Conservation (phyloP, 35 echinoderm and acorn worm species). For the Patiria miniata region DNA sequence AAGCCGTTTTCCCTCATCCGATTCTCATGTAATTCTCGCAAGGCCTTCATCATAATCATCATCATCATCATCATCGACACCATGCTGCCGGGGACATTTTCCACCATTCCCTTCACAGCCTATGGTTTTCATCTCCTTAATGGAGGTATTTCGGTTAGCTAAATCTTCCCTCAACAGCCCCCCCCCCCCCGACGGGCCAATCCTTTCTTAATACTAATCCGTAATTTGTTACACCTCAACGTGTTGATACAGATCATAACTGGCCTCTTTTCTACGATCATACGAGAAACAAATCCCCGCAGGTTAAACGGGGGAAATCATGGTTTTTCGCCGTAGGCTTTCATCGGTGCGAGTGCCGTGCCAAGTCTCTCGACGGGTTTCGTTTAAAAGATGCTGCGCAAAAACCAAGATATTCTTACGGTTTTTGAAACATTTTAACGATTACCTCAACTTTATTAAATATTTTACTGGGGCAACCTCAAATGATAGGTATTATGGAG, state of each 20-base stretch:
- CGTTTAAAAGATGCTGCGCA: no score
- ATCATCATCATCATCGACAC: background rate
- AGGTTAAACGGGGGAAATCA: no score
- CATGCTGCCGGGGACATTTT: background rate
- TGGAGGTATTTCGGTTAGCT: background rate
- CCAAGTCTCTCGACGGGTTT: no score
- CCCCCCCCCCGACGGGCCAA: background rate
- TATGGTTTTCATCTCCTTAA: background rate
- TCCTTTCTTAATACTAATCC: background rate
- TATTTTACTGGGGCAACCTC: no score
- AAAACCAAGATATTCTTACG: no score
- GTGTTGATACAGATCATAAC: slow-evolving; percentile 6
- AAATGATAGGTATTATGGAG: no score
- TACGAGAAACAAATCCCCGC: no score
- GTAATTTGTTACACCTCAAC: slow-evolving; percentile 3
- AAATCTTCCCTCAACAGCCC: background rate
- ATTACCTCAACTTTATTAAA: no score
- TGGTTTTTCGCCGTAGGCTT: no score
- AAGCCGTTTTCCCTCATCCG: slow-evolving; percentile 13
- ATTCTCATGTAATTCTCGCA: background rate
- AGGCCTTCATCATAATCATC: background rate
- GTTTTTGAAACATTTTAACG: no score
- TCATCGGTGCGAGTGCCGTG: no score
- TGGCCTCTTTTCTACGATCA: no score
- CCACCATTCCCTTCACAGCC: background rate